Conservation (phyloP, 92 coral and sea anemone genomes). For the Epizoanthus stellaris region DNA sequence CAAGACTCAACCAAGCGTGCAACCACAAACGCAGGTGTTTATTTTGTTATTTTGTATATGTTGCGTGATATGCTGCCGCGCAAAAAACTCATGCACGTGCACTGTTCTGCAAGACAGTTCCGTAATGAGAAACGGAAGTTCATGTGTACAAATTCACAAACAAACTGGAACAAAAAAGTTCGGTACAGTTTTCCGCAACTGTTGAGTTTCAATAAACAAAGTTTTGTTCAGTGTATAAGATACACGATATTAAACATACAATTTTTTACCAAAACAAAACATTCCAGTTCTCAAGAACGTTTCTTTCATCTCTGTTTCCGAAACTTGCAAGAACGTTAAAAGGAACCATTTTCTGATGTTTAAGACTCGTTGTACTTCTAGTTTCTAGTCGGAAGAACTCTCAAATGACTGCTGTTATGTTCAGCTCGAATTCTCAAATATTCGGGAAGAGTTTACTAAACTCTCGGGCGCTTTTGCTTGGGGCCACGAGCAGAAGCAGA, state of each 20-base stretch:
- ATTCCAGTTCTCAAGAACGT: not conserved
- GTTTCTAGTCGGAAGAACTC: not conserved
- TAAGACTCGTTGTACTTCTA: not conserved
- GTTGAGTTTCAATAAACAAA: not conserved
- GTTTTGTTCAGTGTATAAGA: not conserved
- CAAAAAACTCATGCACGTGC: too few species aligned
- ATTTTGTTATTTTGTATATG: not conserved
- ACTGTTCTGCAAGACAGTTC: not conserved
- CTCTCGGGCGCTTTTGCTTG: not conserved
- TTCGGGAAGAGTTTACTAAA: not conserved
- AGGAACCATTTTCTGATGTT: not conserved
- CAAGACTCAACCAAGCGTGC: too few species aligned
- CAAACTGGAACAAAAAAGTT: too few species aligned
- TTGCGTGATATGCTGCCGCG: not conserved
- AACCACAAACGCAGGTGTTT: too few species aligned
- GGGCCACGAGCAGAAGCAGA: not conserved
- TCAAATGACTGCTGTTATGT: too few species aligned
- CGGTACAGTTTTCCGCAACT: too few species aligned
- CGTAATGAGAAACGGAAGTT: too few species aligned
- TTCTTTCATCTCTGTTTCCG: too few species aligned
- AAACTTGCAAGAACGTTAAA: too few species aligned
- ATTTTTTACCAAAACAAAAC: not conserved
- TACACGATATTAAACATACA: not conserved
- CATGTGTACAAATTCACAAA: too few species aligned
- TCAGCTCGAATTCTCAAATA: not conserved